A percentile compares a stretch with the other conserved stretches of the same genome.
Conservation (phyloP, 2,113 vertebrate species). For the Leptocoma aspasia region DNA sequence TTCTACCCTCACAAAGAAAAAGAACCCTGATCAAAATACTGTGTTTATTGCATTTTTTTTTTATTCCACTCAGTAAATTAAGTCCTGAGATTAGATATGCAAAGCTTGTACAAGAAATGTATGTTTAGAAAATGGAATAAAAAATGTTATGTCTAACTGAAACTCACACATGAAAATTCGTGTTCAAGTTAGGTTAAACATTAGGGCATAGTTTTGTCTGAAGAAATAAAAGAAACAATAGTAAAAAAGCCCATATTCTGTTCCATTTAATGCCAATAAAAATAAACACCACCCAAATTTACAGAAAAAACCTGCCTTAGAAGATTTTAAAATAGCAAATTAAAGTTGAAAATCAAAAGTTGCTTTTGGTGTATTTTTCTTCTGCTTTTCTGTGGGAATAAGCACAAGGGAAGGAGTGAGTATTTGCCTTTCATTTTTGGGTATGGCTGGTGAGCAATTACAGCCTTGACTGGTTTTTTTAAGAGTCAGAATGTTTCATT, state of each 20-base stretch:
- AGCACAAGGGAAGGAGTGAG: neutral
- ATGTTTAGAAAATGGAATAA: neutral
- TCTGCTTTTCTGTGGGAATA: neutral
- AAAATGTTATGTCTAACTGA: neutral
- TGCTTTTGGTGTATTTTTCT: neutral
- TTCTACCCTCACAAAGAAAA: neutral
- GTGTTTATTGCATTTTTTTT: neutral
- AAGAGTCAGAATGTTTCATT: neutral
- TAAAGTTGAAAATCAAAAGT: neutral
- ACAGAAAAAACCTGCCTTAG: neutral
- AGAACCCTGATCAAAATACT: neutral
- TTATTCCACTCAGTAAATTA: neutral
- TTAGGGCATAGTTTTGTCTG: neutral
- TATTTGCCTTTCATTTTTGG: neutral
- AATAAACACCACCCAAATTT: neutral
- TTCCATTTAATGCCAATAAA: neutral
- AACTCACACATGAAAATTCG: too few species aligned
- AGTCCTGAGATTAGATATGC: neutral
- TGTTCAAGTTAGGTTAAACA: too few species aligned
- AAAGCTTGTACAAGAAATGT: neutral
- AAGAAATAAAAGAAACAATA: neutral
- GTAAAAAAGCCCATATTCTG: accelerated
- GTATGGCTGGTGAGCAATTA: neutral
- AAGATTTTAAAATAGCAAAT: neutral
- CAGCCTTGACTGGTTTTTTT: neutral